phyloP scores from a whole-genome alignment of 2,113 vertebrate species.

The Grus americana region DNA sequence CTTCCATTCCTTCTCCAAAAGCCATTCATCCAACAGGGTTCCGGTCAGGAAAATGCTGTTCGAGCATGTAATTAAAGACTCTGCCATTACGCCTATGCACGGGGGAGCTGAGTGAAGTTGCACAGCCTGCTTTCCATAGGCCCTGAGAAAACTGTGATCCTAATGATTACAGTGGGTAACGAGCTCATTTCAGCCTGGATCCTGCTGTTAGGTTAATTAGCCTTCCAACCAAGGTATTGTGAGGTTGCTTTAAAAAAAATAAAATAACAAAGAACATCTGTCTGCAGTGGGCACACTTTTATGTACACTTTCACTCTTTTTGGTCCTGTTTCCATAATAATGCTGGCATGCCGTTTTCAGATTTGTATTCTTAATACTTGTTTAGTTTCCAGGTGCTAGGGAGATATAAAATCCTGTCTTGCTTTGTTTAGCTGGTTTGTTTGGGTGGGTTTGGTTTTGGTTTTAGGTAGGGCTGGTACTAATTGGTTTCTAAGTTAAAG shows the following conservation, averaged over 20 bases:
- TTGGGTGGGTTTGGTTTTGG: not conserved
- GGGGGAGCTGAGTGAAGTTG: not conserved
- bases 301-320: not conserved
- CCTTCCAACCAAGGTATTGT: not conserved
- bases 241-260: not conserved
- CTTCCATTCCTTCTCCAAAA: not conserved
- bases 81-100: not conserved
- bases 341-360: not conserved
- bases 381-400: not conserved
- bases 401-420: not conserved
- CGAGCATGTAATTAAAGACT: not conserved
- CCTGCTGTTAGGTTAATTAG: constrained; percentile 32
- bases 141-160: not conserved
- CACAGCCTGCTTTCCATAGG: not conserved
- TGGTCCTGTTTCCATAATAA: not conserved
- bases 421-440: not conserved
- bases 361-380: not conserved
- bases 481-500: not conserved
- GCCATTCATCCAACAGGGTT: not conserved
- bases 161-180: not conserved
- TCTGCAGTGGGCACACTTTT: not conserved
- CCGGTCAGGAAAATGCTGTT: not conserved
- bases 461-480: not conserved
- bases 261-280: not conserved
- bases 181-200: not conserved